Conservation (phyloP, 2,888 invertebrate species). For the Cotesia congregata region DNA sequence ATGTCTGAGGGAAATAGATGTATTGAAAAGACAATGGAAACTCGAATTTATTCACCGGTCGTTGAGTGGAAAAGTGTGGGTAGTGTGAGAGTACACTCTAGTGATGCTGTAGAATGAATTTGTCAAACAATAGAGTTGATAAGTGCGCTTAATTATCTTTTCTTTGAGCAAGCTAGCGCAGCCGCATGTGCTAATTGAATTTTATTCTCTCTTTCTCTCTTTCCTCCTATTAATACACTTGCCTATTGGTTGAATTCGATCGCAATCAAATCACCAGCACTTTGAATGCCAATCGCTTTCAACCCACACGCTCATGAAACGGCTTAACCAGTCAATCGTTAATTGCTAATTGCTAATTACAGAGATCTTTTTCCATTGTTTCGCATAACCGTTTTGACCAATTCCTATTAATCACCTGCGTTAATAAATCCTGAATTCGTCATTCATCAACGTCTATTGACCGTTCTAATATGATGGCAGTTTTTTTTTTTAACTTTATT, state of each 20-base stretch:
- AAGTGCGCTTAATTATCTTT: constrained; percentile 47
- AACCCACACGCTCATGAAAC: constrained; percentile 2
- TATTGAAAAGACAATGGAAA: neutral
- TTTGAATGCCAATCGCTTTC: constrained; percentile 23
- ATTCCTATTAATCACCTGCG: neutral
- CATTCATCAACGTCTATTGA: neutral
- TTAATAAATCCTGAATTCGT: neutral
- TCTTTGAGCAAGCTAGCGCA: constrained; percentile 32
- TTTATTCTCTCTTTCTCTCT: constrained; percentile 34
- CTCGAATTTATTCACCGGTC: constrained; percentile 3
- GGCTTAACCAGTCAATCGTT: constrained; percentile 11
- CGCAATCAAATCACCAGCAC: constrained; percentile 27
- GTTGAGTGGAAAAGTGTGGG: constrained; percentile 17
- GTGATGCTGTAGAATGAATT: constrained; percentile 32
- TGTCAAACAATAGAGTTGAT: constrained; percentile 43
- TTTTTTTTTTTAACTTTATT: neutral
- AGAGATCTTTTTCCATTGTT: neutral
- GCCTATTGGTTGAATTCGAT: constrained; percentile 14
- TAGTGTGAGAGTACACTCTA: neutral
- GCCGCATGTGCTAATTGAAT: constrained; percentile 44
- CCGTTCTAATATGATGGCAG: neutral
- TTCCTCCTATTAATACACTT: constrained; percentile 12
- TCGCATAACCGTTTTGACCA: neutral
- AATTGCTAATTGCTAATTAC: constrained; percentile 22
- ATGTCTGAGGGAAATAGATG: neutral